Evolutionary conservation across 2,888 invertebrate genomes (phyloP).

Genomic region (Oithona nana): DNA sequence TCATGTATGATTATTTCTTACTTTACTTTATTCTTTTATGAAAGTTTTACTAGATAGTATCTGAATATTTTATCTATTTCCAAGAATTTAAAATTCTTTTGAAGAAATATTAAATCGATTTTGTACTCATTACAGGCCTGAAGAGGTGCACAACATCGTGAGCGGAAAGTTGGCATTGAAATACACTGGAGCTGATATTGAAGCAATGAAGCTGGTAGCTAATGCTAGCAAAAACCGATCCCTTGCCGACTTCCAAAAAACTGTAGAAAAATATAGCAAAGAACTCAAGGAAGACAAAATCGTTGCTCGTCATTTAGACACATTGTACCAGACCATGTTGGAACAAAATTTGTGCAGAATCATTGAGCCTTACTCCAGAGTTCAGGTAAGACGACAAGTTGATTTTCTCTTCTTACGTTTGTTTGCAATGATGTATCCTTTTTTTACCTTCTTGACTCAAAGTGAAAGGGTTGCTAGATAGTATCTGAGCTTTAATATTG

Average conservation of each 20-base stretch:
- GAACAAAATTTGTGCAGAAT: constrained; percentile 97
- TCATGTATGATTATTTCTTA: too few relatives aligned
- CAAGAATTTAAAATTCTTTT: too few relatives aligned
- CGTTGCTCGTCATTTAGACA: constrained; percentile 85
- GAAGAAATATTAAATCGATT: background rate
- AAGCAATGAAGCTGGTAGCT: constrained; percentile 95
- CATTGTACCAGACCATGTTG: constrained; percentile 92
- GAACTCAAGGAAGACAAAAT: constrained; percentile 91
- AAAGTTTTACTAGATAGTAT: background rate
- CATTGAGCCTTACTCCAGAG: constrained; percentile 94
- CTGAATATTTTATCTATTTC: background rate
- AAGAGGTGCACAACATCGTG: constrained; percentile 83
- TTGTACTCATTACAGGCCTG: constrained; percentile 41
- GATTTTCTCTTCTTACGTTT: too few relatives aligned
- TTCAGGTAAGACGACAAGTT: too few relatives aligned
- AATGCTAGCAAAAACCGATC: constrained; percentile 90
- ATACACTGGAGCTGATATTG: constrained; percentile 82
- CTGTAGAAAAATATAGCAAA: constrained; percentile 61
- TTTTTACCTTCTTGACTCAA: too few relatives aligned
- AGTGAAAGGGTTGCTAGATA: too few relatives aligned
- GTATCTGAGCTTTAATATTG: too few relatives aligned
- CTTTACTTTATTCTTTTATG: too few relatives aligned
- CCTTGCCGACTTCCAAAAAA: constrained; percentile 78
- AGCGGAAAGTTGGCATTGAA: constrained; percentile 92
- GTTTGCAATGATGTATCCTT: too few relatives aligned